These are phyloP conservation scores for Platynereis dumerilii DNA, from an alignment of 2,888 invertebrate genomes.

Conservation along the genomic window DNA sequence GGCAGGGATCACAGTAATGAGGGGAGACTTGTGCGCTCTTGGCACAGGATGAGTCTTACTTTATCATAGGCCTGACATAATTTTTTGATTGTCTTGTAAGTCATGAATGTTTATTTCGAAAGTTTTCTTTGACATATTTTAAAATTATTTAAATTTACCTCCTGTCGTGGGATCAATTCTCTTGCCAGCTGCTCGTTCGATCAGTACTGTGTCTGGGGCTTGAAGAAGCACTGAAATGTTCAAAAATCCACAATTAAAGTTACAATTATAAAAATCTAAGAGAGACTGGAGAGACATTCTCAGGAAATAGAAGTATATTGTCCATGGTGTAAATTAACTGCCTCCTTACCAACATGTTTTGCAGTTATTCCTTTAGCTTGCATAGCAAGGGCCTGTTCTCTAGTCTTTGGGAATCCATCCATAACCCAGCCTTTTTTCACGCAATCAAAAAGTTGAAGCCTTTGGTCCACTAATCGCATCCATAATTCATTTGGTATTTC, in stretches of 20 bases:
- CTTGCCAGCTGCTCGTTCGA: conserved; percentile 62
- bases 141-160: conserved; percentile 45
- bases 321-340: too few relatives aligned
- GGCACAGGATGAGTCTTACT: too few relatives aligned
- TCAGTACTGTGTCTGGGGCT: conserved; percentile 60
- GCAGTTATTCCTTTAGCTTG: conserved; percentile 59
- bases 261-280: conserved; percentile 2
- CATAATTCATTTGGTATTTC: conserved; percentile 55
- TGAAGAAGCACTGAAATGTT: conserved; percentile 55
- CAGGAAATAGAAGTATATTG: too few relatives aligned
- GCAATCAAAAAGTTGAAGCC: conserved; percentile 58
- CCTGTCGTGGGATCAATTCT: conserved; percentile 60
- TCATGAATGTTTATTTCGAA: too few relatives aligned
- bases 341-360: conserved; percentile 58
- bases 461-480: conserved; percentile 53
- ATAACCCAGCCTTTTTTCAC: conserved; percentile 62
- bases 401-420: conserved; percentile 60
- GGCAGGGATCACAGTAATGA: neutral
- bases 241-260: conserved; percentile 3
- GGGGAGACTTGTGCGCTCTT: too few relatives aligned
- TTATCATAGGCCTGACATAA: too few relatives aligned
- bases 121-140: too few relatives aligned
- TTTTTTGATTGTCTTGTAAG: too few relatives aligned
- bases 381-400: conserved; percentile 59
- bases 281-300: neutral